phyloP scores from a whole-genome alignment of 2,113 vertebrate species.

The Pseudolaguvia tuberculata region DNA sequence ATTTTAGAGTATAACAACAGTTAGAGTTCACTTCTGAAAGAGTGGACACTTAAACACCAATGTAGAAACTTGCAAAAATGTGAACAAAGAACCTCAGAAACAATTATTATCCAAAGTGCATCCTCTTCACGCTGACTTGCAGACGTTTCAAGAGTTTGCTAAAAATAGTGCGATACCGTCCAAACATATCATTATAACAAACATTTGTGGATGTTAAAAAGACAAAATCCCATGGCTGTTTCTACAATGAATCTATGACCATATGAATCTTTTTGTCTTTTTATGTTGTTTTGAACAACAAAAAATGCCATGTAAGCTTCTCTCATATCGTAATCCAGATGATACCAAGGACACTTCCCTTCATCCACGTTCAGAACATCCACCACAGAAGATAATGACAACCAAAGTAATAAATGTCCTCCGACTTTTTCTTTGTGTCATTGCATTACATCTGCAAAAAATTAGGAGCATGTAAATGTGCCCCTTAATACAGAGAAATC shows the following conservation, averaged over 20 bases:
- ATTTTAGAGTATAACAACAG: slow-evolving; percentile 47
- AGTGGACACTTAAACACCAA: slow-evolving; percentile 39
- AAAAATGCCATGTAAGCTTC: slow-evolving; percentile 25
- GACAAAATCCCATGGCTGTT: slow-evolving; percentile 16
- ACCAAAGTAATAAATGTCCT: slow-evolving; percentile 40
- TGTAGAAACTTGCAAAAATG: slow-evolving; percentile 18
- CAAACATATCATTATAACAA: slow-evolving; percentile 29
- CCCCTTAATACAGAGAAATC: slow-evolving; percentile 46
- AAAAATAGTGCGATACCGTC: slow-evolving; percentile 26
- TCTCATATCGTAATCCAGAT: slow-evolving; percentile 30
- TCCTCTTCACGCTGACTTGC: slow-evolving; percentile 2
- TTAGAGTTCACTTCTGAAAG: slow-evolving; percentile 46
- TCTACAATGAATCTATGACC: slow-evolving; percentile 24
- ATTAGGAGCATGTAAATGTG: slow-evolving; percentile 50
- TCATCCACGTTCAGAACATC: slow-evolving; percentile 36
- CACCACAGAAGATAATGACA: slow-evolving; percentile 23
- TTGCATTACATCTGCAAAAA: slow-evolving; percentile 46
- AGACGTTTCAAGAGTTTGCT: slow-evolving; percentile 32
- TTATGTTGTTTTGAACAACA: slow-evolving; percentile 28
- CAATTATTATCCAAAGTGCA: slow-evolving; percentile 5
- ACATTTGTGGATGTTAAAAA: slow-evolving; percentile 33
- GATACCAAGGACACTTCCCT: slow-evolving; percentile 34
- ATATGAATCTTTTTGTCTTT: slow-evolving; percentile 18
- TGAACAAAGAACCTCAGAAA: slow-evolving; percentile 22
- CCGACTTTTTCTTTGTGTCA: slow-evolving; percentile 29